Percentiles rank a stretch among this genome's conserved stretches.
These are phyloP conservation scores for Cyprinella venusta DNA, from an alignment of 2,797 vertebrate genomes.

Conservation along the genomic window DNA sequence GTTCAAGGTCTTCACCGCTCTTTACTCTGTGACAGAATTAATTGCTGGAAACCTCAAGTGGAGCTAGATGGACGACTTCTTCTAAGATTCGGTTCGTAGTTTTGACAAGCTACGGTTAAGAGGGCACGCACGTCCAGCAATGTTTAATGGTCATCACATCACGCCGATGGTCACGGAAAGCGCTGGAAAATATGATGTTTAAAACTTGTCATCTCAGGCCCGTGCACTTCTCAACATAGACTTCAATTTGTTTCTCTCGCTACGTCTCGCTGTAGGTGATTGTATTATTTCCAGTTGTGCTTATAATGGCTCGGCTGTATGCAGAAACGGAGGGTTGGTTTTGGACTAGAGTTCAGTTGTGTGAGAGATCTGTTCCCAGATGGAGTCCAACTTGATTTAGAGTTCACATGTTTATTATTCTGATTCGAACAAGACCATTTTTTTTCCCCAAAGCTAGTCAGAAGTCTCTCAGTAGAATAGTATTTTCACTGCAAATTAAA, in stretches of 20 bases:
- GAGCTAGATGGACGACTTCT: conserved; percentile 3
- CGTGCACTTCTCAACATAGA: conserved; percentile 10
- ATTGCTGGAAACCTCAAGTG: conserved; percentile 36
- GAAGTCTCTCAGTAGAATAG: not conserved
- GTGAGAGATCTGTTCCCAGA: conserved; percentile 23
- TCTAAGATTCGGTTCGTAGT: not conserved
- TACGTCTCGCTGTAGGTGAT: conserved; percentile 15
- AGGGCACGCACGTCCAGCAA: conserved; percentile 1
- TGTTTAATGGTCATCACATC: conserved; percentile 22
- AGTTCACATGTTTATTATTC: conserved; percentile 37
- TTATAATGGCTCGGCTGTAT: conserved; percentile 41
- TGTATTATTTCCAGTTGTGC: conserved; percentile 37
- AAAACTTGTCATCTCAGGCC: conserved; percentile 29
- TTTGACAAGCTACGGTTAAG: conserved; percentile 27
- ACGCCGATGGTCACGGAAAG: conserved; percentile 2
- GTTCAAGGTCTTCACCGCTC: conserved; percentile 19
- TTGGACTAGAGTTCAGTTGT: conserved; percentile 54
- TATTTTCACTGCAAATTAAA: conserved; percentile 4
- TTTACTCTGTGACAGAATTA: conserved; percentile 23
- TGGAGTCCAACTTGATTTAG: conserved; percentile 38
- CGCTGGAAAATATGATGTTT: conserved; percentile 30
- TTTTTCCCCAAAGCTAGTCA: not conserved
- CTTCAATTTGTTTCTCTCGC: conserved; percentile 22
- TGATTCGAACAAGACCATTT: not conserved
- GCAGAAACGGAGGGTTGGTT: conserved; percentile 44